phyloP scores from a whole-genome alignment of 2,113 vertebrate genomes.

The Phrynosoma platyrhinos region DNA sequence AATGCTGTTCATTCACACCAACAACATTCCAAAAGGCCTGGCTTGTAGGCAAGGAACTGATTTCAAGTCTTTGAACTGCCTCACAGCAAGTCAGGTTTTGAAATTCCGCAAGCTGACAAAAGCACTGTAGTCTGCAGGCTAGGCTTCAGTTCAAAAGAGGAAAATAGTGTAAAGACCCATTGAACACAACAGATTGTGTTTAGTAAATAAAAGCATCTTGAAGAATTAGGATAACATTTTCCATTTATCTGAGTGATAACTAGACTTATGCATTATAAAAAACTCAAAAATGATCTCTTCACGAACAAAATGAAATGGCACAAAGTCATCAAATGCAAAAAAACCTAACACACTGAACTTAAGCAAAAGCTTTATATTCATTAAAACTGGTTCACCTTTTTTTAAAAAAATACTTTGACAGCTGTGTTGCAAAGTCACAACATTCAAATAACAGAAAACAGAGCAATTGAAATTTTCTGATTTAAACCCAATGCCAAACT shows the following conservation, averaged over 20 bases:
- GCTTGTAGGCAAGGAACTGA: not conserved
- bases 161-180: not conserved
- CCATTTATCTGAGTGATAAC: not conserved
- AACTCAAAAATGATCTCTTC: not conserved
- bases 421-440: conserved; percentile 49
- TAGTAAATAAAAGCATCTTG: not conserved
- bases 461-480: conserved; percentile 1
- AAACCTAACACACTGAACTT: not conserved
- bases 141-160: not conserved
- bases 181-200: not conserved
- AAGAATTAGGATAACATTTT: not conserved
- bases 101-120: not conserved
- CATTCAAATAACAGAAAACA: conserved; percentile 34
- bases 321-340: conserved; percentile 28
- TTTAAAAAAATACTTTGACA: conserved; percentile 67
- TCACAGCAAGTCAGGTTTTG: not conserved
- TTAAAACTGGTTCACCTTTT: conserved; percentile 35
- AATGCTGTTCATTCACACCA: not conserved
- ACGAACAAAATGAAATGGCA: not conserved
- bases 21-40: not conserved
- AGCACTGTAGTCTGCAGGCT: not conserved
- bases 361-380: not conserved
- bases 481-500: not conserved
- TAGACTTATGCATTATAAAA: not conserved
- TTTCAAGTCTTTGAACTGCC: not conserved